Percentiles rank a stretch among this genome's conserved stretches.
These are phyloP conservation scores for Heliornis fulica DNA, from an alignment of 2,113 vertebrate species.

Conservation along the genomic window DNA sequence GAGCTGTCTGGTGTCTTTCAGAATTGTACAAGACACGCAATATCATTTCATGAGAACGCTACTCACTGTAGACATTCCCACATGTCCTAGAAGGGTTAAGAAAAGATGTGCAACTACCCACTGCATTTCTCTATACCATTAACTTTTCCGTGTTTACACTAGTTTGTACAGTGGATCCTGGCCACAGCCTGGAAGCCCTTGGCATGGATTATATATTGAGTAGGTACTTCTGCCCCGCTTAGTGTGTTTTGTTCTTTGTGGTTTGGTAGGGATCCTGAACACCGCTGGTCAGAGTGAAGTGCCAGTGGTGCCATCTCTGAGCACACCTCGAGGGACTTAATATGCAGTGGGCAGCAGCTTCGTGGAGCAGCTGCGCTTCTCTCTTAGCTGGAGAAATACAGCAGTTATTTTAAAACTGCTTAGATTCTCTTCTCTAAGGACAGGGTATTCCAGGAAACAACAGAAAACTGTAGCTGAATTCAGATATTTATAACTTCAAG, in stretches of 20 bases:
- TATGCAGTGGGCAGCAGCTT: background rate
- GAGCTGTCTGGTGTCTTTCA: background rate
- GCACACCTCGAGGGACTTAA: background rate
- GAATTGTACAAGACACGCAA: background rate
- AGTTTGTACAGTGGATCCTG: background rate
- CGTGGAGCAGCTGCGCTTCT: background rate
- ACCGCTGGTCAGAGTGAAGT: background rate
- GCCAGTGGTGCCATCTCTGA: background rate
- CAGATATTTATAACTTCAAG: conserved; percentile 8
- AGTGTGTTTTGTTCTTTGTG: background rate
- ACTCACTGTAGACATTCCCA: background rate
- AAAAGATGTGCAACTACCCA: background rate
- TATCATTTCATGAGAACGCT: background rate
- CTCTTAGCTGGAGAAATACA: background rate
- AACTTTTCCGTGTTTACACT: background rate
- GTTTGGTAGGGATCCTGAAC: background rate
- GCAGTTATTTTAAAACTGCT: conserved; percentile 4
- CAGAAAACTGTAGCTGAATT: background rate
- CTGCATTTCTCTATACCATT: background rate
- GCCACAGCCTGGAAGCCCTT: background rate
- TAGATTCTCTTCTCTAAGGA: background rate
- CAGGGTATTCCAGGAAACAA: conserved; percentile 29
- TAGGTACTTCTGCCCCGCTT: background rate
- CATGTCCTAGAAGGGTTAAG: background rate
- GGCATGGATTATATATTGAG: background rate